phyloP scores from a whole-genome alignment of 2,113 vertebrate species.

The Pongo abelii region DNA sequence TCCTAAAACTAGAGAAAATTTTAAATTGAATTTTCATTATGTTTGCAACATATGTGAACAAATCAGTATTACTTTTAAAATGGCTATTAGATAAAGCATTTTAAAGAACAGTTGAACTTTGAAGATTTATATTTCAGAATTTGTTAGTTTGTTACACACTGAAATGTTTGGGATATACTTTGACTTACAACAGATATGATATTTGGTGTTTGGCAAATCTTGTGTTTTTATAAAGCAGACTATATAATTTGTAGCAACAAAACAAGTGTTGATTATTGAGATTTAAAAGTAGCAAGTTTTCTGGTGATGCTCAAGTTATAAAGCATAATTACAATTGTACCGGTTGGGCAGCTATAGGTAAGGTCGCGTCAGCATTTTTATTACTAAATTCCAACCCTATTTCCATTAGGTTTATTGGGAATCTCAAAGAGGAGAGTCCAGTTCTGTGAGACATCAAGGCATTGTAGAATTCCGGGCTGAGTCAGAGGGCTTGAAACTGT shows the following conservation, averaged over 20 bases:
- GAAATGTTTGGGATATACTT: slow-evolving; percentile 67
- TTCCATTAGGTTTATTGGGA: slow-evolving; percentile 68
- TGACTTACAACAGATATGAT: slow-evolving; percentile 72
- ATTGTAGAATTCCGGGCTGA: slow-evolving; percentile 11
- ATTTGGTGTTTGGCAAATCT: slow-evolving; percentile 60
- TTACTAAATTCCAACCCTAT: slow-evolving; percentile 72
- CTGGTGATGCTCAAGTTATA: slow-evolving; percentile 72
- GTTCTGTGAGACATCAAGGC: slow-evolving; percentile 33
- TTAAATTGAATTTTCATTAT: slow-evolving; percentile 65
- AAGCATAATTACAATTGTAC: slow-evolving; percentile 79
- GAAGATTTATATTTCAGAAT: slow-evolving; percentile 62
- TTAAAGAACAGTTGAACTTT: slow-evolving; percentile 33
- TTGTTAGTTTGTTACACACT: slow-evolving; percentile 33
- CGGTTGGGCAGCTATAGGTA: slow-evolving; percentile 76
- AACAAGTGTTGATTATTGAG: slow-evolving; percentile 78
- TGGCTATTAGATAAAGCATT: neutral
- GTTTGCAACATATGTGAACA: slow-evolving; percentile 44
- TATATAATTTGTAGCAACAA: slow-evolving; percentile 76
- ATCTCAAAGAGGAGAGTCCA: slow-evolving; percentile 56
- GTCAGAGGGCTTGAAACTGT: neutral
- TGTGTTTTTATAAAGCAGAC: slow-evolving; percentile 64
- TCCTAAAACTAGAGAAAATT: slow-evolving; percentile 41
- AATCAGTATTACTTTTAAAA: slow-evolving; percentile 52
- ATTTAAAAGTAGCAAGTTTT: slow-evolving; percentile 80
- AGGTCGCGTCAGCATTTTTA: slow-evolving; percentile 79